Percentiles rank a stretch among this genome's conserved stretches.
Evolutionary conservation across 2,797 vertebrate species (phyloP).

Genomic region (Leptoclinus maculatus): DNA sequence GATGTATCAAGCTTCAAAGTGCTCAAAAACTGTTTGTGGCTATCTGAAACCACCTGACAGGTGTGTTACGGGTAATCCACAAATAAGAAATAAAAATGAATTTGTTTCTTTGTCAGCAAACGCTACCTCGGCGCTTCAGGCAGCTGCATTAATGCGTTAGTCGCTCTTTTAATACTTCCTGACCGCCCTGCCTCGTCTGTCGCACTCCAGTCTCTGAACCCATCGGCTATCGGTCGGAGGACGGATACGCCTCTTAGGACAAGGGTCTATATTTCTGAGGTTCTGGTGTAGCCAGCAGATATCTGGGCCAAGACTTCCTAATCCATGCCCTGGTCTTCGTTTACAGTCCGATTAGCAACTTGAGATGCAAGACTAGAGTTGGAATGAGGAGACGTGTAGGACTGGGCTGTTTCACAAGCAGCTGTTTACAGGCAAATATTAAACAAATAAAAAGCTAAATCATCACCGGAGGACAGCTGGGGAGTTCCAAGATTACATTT

Average conservation of each 20-base stretch:
- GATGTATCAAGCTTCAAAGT: slow-evolving; percentile 26
- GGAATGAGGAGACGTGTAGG: neutral
- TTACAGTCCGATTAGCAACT: neutral
- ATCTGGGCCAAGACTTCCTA: too few species aligned
- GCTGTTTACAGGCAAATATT: neutral
- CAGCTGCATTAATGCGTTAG: neutral
- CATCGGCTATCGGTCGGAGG: too few species aligned
- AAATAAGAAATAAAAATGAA: neutral
- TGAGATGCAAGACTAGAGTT: neutral
- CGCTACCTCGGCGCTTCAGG: slow-evolving; percentile 7
- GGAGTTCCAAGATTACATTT: neutral
- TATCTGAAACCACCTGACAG: slow-evolving; percentile 1
- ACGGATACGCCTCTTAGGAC: too few species aligned
- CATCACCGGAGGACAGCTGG: too few species aligned
- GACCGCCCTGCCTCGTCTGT: too few species aligned
- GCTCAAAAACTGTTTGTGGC: neutral
- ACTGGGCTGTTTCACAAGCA: too few species aligned
- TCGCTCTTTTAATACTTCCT: too few species aligned
- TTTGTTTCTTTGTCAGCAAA: slow-evolving; percentile 24
- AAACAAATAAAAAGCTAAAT: too few species aligned
- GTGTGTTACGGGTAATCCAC: neutral
- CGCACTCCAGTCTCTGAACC: too few species aligned
- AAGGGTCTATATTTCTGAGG: too few species aligned
- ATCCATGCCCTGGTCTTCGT: too few species aligned
- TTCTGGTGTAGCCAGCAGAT: too few species aligned